These are phyloP conservation scores for Ctenicera cuprea DNA, from an alignment of 2,888 invertebrate genomes.

Conservation along the genomic window DNA sequence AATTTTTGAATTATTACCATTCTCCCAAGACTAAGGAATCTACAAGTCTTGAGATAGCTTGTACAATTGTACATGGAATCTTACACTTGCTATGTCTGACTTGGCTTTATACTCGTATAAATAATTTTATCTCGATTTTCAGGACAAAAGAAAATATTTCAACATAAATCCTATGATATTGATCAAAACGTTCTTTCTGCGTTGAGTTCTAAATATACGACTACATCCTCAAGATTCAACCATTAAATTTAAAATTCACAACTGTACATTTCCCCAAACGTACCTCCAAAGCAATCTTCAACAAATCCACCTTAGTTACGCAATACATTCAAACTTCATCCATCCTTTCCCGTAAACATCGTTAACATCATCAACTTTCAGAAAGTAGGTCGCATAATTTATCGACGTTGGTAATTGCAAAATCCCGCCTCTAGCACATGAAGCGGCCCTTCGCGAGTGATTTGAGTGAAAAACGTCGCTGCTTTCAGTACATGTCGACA, in stretches of 20 bases:
- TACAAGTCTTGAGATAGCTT: no score
- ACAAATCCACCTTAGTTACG: not conserved
- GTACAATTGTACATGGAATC: no score
- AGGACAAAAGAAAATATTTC: no score
- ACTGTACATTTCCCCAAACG: not conserved
- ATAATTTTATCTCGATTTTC: no score
- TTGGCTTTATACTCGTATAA: no score
- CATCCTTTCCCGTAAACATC: slow-evolving; percentile 1
- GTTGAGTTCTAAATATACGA: no score
- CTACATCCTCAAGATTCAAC: no score
- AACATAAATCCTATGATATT: no score
- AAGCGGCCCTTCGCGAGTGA: slow-evolving; percentile 6
- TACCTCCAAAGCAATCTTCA: not conserved
- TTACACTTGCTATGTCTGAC: no score
- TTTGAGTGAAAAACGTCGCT: slow-evolving; percentile 13
- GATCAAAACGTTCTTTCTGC: no score
- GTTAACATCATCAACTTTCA: slow-evolving; percentile 1
- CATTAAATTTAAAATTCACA: not conserved
- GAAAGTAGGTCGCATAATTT: slow-evolving; percentile 12
- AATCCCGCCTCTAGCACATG: not conserved
- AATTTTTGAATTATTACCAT: no score
- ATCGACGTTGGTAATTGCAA: slow-evolving; percentile 23
- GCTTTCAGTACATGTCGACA: slow-evolving; percentile 21
- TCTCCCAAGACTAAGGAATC: no score
- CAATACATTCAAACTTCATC: slow-evolving; percentile 5